phyloP scores from a whole-genome alignment of 2,113 vertebrate species.

The Ancistrus triradiatus region DNA sequence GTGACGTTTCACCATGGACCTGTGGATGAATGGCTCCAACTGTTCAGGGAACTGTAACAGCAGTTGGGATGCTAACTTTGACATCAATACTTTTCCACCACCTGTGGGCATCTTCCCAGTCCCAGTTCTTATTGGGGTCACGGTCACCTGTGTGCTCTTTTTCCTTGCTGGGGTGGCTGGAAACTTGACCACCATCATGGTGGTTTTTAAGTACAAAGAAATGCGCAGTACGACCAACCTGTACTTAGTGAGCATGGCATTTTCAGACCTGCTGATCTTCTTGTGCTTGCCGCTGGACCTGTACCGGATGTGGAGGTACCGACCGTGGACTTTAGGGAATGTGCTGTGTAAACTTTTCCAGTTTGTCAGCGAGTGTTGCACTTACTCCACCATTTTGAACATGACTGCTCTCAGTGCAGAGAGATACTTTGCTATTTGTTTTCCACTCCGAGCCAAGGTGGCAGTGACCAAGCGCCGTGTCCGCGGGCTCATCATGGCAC shows the following conservation, averaged over 20 bases:
- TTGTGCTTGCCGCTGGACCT: conserved; percentile 95
- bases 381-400: conserved; percentile 93
- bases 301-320: conserved; percentile 91
- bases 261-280: conserved; percentile 93
- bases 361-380: conserved; percentile 93
- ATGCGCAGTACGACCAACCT: conserved; percentile 96
- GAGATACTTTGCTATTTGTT: conserved; percentile 92
- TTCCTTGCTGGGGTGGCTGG: conserved; percentile 82
- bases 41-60: conserved; percentile 71
- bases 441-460: conserved; percentile 89
- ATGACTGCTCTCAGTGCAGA: conserved; percentile 95
- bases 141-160: conserved; percentile 79
- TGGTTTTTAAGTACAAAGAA: conserved; percentile 85
- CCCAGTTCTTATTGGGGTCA: conserved; percentile 83
- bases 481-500: conserved; percentile 81
- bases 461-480: conserved; percentile 88
- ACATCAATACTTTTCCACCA: conserved; percentile 8
- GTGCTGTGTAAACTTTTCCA: conserved; percentile 94
- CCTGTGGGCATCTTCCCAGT: conserved; percentile 76
- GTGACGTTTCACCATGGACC: conserved; percentile 69
- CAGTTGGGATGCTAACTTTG: conserved; percentile 62
- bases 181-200: conserved; percentile 90
- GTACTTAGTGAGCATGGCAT: conserved; percentile 95
- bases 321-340: conserved; percentile 89
- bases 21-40: conserved; percentile 61